A percentile compares a stretch with the other conserved stretches of the same genome.
Evolutionary conservation across 2,797 vertebrate genomes (phyloP).

Genomic region (Hyperoplus immaculatus): DNA sequence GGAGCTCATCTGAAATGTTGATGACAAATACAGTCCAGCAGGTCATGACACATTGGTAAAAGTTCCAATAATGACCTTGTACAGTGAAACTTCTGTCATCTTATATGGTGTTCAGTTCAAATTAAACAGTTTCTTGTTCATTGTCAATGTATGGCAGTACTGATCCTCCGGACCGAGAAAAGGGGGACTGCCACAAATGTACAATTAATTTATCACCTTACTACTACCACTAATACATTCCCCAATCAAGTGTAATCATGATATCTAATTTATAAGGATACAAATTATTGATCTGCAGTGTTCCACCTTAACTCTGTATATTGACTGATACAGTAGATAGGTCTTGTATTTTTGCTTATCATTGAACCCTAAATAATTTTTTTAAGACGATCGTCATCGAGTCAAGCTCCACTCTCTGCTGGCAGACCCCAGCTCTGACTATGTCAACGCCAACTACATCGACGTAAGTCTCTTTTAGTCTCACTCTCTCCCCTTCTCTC

Average conservation of each 20-base stretch:
- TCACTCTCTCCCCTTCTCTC: background rate
- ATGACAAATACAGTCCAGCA: background rate
- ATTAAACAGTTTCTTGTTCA: background rate
- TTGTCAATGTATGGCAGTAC: background rate
- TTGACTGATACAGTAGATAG: background rate
- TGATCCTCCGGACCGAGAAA: no score
- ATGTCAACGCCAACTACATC: conserved; percentile 96
- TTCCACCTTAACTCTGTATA: background rate
- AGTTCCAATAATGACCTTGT: background rate
- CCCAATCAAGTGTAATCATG: no score
- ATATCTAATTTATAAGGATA: no score
- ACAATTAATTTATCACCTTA: no score
- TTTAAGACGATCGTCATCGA: conserved; percentile 92
- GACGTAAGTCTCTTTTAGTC: conserved; percentile 88
- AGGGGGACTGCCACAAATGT: no score
- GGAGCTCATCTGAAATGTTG: background rate
- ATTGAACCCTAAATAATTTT: background rate
- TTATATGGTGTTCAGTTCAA: no score
- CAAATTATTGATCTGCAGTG: no score
- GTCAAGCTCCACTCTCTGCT: conserved; percentile 95
- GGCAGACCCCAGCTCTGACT: conserved; percentile 93
- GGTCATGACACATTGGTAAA: background rate
- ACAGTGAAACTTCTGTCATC: background rate
- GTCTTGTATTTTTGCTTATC: background rate
- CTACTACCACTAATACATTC: no score